phyloP scores from a whole-genome alignment of 2,888 invertebrate genomes.

The Axea sp. region DNA sequence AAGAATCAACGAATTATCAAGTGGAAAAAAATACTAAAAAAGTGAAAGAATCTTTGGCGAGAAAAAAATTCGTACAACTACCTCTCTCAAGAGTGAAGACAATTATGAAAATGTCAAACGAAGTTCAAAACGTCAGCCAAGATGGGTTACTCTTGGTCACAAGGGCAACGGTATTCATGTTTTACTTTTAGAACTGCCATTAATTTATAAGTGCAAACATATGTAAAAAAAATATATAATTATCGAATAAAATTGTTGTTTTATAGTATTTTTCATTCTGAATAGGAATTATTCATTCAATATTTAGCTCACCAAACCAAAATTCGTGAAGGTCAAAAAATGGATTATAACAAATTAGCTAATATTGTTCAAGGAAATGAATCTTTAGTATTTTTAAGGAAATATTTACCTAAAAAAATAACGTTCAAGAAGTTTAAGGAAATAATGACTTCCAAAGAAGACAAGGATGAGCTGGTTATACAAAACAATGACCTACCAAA shows the following conservation, averaged over 20 bases:
- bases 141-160: slow-evolving; percentile 28
- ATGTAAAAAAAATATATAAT: no score
- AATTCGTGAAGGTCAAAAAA: slow-evolving; percentile 16
- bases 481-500: slow-evolving; percentile 29
- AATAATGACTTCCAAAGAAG: slow-evolving; percentile 65
- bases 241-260: no score
- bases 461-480: not conserved
- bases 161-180: slow-evolving; percentile 41
- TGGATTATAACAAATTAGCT: slow-evolving; percentile 18
- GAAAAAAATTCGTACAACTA: slow-evolving; percentile 22
- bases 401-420: slow-evolving; percentile 44
- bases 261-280: no score
- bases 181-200: no score
- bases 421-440: slow-evolving; percentile 46
- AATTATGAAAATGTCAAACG: slow-evolving; percentile 48
- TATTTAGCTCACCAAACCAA: slow-evolving; percentile 20
- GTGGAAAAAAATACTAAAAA: no score
- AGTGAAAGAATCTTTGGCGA: no score
- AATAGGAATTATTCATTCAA: slow-evolving; percentile 45
- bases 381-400: slow-evolving; percentile 35
- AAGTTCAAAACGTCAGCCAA: slow-evolving; percentile 47
- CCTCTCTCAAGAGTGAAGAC: slow-evolving; percentile 43
- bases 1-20: no score
- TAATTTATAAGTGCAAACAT: no score
- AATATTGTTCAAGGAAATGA: slow-evolving; percentile 29